Conservation (phyloP, 2,888 invertebrate genomes). For the Alsophila aescularia region DNA sequence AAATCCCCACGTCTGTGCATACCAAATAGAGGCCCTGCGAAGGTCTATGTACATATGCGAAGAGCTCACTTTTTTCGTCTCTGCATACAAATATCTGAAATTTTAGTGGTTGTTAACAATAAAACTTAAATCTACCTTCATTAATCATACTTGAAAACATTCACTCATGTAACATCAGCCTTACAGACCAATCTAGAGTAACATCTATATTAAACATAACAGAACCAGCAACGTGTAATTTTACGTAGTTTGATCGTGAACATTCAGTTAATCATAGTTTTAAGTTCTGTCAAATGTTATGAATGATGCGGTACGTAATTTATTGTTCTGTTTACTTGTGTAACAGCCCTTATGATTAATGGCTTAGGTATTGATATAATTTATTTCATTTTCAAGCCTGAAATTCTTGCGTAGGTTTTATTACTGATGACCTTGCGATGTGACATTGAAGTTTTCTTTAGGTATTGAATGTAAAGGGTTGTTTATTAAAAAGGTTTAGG, state of each 20-base stretch:
- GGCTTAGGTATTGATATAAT: slow-evolving; percentile 20
- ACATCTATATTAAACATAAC: background rate
- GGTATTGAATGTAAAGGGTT: background rate
- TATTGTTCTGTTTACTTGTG: slow-evolving; percentile 30
- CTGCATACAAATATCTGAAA: no score
- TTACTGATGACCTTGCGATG: no score
- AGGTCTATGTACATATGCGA: no score
- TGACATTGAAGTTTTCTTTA: background rate
- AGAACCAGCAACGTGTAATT: background rate
- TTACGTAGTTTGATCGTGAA: slow-evolving; percentile 12
- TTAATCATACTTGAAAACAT: no score
- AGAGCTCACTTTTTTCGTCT: no score
- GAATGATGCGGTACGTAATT: slow-evolving; percentile 22
- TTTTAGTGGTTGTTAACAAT: no score
- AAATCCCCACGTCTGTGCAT: no score
- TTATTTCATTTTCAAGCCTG: slow-evolving; percentile 6
- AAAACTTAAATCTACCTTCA: no score
- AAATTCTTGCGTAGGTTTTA: background rate
- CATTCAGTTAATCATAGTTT: slow-evolving; percentile 9
- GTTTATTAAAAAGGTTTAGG: no score
- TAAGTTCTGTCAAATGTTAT: slow-evolving; percentile 24
- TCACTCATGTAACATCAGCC: no score
- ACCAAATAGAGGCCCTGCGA: no score
- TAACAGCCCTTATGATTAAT: slow-evolving; percentile 29
- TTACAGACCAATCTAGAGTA: no score